These are phyloP conservation scores for Lasioglossum vierecki DNA, from an alignment of 2,888 invertebrate species.

Conservation along the genomic window DNA sequence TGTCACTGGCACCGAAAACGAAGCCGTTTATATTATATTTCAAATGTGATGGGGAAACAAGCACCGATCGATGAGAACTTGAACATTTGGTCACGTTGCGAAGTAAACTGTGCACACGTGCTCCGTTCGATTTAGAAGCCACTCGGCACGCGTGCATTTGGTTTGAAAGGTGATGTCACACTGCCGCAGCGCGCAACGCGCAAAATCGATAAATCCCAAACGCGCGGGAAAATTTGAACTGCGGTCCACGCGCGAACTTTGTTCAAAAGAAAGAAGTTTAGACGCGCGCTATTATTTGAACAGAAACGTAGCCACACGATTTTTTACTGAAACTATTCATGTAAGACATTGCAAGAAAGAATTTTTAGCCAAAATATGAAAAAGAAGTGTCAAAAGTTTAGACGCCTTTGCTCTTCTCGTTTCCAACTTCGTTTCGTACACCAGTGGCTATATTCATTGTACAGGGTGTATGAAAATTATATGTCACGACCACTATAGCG, in stretches of 20 bases:
- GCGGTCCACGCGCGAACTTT: not conserved
- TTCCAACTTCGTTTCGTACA: no score
- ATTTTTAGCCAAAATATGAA: no score
- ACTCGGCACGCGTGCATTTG: not conserved
- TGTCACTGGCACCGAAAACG: not conserved
- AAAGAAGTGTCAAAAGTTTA: no score
- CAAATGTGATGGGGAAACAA: not conserved
- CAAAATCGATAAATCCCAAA: not conserved
- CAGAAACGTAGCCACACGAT: no score
- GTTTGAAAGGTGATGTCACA: not conserved
- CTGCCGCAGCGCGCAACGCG: not conserved
- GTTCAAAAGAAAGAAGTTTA: not conserved
- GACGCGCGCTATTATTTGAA: no score
- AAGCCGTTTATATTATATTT: not conserved
- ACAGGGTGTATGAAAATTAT: no score
- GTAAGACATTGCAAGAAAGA: no score
- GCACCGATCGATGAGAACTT: not conserved
- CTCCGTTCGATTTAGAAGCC: not conserved
- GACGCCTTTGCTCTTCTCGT: no score
- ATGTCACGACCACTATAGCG: no score
- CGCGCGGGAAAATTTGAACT: constrained; percentile 13
- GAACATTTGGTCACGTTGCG: not conserved
- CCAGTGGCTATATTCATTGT: no score
- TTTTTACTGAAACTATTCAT: no score
- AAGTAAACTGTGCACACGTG: not conserved